These are phyloP conservation scores for Capitella teleta DNA, from an alignment of 1,140 invertebrate species.

Conservation along the genomic window DNA sequence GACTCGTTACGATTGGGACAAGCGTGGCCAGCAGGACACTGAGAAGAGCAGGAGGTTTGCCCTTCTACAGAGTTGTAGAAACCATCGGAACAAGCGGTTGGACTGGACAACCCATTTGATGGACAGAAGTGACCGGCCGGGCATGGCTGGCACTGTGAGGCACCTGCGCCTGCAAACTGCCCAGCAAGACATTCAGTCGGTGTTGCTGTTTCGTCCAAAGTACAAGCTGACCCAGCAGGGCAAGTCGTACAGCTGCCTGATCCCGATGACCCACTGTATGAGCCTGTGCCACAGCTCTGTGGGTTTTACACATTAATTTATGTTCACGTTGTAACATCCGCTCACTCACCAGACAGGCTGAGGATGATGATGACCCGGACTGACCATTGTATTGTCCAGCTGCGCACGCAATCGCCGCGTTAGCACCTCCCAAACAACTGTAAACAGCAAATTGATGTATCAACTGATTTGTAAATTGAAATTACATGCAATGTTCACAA, in stretches of 20 bases:
- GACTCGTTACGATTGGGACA: conserved; percentile 19
- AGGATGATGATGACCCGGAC: conserved; percentile 10
- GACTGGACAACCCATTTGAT: background rate
- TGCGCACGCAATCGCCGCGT: conserved; percentile 16
- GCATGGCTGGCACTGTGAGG: conserved; percentile 21
- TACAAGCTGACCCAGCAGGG: conserved; percentile 23
- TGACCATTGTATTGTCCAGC: conserved; percentile 20
- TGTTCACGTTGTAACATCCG: background rate
- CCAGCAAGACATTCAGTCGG: conserved; percentile 21
- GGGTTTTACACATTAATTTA: background rate
- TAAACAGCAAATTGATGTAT: conserved; percentile 11
- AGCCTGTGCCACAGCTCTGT: conserved; percentile 23
- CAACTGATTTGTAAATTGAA: too few relatives aligned
- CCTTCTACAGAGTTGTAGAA: conserved; percentile 19
- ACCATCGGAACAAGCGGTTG: conserved; percentile 19
- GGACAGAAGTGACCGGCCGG: conserved; percentile 24
- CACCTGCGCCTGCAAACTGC: conserved; percentile 20
- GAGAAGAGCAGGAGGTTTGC: conserved; percentile 17
- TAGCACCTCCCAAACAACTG: conserved; percentile 24
- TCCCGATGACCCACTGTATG: conserved; percentile 19
- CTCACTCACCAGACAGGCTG: conserved; percentile 7
- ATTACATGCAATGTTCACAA: too few relatives aligned
- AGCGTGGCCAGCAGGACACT: conserved; percentile 23
- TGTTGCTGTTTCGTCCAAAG: conserved; percentile 15
- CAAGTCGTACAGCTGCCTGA: conserved; percentile 19